Evolutionary conservation across 2,797 vertebrate species (phyloP).

Genomic region (Scyliorhinus canicula): DNA sequence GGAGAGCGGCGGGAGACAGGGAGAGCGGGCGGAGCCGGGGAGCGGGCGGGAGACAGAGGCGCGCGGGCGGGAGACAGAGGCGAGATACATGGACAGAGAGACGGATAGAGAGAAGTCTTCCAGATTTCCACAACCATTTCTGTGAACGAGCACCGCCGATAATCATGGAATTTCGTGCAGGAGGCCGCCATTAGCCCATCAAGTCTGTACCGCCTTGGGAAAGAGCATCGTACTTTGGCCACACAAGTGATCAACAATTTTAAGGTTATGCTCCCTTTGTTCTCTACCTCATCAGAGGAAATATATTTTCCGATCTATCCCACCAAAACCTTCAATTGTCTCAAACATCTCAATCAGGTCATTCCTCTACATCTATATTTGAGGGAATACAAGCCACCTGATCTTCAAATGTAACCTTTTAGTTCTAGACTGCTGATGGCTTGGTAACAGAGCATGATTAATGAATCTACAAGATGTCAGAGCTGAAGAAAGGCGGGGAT

Average conservation of each 20-base stretch:
- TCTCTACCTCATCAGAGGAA: neutral
- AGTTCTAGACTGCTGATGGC: neutral
- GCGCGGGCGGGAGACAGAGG: too few species aligned
- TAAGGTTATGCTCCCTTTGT: neutral
- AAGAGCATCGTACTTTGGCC: too few species aligned
- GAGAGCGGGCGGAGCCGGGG: too few species aligned
- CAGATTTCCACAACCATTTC: neutral
- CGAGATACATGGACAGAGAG: too few species aligned
- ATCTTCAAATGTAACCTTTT: neutral
- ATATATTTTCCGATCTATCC: neutral
- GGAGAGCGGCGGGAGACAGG: too few species aligned
- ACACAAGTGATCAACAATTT: neutral
- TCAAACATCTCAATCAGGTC: neutral
- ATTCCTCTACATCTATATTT: neutral
- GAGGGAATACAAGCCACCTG: neutral
- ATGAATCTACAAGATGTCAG: neutral
- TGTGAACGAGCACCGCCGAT: neutral
- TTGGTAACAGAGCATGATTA: neutral
- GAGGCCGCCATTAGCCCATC: too few species aligned
- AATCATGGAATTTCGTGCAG: too few species aligned
- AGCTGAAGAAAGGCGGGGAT: too few species aligned
- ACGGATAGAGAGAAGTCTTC: neutral
- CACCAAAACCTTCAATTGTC: neutral
- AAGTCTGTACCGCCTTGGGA: too few species aligned
- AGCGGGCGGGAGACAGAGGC: too few species aligned